A percentile compares a stretch with the other conserved stretches of the same genome.
Conservation (phyloP, 2,888 invertebrate genomes). For the Eupithecia inturbata region DNA sequence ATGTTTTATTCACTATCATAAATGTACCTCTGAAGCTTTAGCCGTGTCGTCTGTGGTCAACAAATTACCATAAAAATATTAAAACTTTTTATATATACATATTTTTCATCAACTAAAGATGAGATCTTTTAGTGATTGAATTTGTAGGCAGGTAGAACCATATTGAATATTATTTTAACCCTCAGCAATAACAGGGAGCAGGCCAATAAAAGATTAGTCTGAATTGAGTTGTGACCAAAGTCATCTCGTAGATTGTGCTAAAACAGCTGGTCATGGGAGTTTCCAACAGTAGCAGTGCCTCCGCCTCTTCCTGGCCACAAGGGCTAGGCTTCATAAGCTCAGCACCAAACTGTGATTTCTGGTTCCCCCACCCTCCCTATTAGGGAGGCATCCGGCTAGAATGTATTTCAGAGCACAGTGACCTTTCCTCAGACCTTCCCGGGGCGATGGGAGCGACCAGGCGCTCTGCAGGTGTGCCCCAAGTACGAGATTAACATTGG, state of each 20-base stretch:
- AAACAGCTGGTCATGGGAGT: conserved; percentile 88
- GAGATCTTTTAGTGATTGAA: not conserved
- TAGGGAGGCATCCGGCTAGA: conserved; percentile 88
- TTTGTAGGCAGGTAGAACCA: not conserved
- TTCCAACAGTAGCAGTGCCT: conserved; percentile 85
- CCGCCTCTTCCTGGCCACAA: conserved; percentile 76
- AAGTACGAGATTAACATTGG: conserved; percentile 90
- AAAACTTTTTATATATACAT: too few relatives aligned
- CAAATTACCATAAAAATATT: too few relatives aligned
- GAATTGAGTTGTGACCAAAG: conserved; percentile 90
- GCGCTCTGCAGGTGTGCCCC: conserved; percentile 88
- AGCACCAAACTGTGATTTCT: conserved; percentile 85
- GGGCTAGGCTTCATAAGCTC: conserved; percentile 80
- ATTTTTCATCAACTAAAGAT: not conserved
- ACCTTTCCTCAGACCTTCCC: conserved; percentile 93
- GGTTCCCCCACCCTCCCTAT: conserved; percentile 88
- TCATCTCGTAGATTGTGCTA: conserved; percentile 90
- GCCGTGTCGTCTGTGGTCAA: not conserved
- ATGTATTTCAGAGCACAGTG: conserved; percentile 77
- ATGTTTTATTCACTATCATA: not conserved
- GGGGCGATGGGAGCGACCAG: conserved; percentile 83
- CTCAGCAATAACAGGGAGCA: conserved; percentile 76
- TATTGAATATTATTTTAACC: conserved; percentile 50
- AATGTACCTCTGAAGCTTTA: not conserved
- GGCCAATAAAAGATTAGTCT: conserved; percentile 92